These are phyloP conservation scores for Catagonus wagneri DNA, from an alignment of 2,113 vertebrate species.

Conservation along the genomic window DNA sequence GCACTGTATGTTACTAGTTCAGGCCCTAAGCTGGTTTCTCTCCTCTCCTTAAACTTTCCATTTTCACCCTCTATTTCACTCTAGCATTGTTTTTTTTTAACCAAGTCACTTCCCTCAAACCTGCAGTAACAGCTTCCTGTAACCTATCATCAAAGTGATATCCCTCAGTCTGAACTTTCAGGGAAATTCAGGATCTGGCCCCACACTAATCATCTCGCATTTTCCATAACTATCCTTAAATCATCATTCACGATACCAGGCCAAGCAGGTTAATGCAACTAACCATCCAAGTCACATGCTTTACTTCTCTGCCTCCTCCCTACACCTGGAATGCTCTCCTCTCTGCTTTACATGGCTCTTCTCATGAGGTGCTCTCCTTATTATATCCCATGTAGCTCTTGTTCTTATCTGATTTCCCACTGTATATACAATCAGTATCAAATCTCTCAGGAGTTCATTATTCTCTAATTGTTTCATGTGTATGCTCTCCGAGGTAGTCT, in stretches of 20 bases:
- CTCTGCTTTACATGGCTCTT: constrained; percentile 1
- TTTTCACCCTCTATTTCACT: constrained; percentile 35
- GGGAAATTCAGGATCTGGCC: not conserved
- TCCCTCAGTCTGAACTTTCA: constrained; percentile 38
- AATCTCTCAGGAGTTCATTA: not conserved
- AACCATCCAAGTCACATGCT: not conserved
- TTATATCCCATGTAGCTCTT: not conserved
- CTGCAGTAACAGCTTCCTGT: not conserved
- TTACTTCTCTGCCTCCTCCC: not conserved
- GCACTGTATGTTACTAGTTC: constrained; percentile 29
- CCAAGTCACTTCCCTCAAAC: constrained; percentile 52
- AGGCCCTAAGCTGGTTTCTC: not conserved
- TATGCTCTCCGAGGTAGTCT: not conserved
- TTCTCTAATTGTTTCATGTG: not conserved
- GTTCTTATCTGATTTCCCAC: not conserved
- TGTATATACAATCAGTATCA: not conserved
- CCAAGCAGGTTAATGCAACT: not conserved
- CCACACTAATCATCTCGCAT: not conserved
- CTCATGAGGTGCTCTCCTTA: not conserved
- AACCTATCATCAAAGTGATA: not conserved
- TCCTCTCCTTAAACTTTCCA: constrained; percentile 9
- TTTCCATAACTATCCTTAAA: not conserved
- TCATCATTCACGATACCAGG: not conserved
- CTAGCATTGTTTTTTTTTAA: not conserved
- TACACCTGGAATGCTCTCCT: not conserved